Evolutionary conservation across 1,140 invertebrate species (phyloP).

Genomic region (Cydia splendana): DNA sequence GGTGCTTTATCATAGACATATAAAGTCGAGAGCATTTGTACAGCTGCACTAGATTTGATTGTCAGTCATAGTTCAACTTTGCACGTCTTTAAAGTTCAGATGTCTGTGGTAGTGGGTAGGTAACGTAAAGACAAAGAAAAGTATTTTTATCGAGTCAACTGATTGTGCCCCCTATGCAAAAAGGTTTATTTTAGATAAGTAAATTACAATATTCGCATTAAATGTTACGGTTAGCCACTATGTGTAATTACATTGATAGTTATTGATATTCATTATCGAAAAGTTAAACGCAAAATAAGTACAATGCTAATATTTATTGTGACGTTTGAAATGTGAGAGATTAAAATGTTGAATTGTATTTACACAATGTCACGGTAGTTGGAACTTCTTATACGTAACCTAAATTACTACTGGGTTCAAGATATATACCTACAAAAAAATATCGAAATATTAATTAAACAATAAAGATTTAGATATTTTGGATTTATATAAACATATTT

Average conservation of each 20-base stretch:
- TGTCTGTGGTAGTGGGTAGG: too few species aligned
- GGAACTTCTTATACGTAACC: too few species aligned
- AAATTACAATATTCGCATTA: not conserved
- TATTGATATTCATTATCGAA: not conserved
- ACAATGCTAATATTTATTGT: not conserved
- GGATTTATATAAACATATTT: not conserved
- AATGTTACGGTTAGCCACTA: not conserved
- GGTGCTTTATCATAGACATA: too few species aligned
- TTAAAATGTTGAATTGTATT: not conserved
- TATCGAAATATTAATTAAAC: not conserved
- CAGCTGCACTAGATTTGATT: too few species aligned
- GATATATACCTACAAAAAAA: not conserved
- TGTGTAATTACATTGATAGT: not conserved
- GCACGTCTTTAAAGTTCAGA: too few species aligned
- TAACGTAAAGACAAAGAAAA: too few species aligned
- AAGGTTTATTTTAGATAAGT: not conserved
- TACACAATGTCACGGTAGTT: not conserved
- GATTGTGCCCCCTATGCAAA: not conserved
- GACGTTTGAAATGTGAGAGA: not conserved
- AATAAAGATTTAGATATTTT: not conserved
- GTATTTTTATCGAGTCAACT: not conserved
- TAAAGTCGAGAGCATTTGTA: too few species aligned
- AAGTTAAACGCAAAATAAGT: not conserved
- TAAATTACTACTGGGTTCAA: too few species aligned
- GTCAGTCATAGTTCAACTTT: too few species aligned